phyloP scores from a whole-genome alignment of 2,888 invertebrate species.

The Loripinus fragilis region DNA sequence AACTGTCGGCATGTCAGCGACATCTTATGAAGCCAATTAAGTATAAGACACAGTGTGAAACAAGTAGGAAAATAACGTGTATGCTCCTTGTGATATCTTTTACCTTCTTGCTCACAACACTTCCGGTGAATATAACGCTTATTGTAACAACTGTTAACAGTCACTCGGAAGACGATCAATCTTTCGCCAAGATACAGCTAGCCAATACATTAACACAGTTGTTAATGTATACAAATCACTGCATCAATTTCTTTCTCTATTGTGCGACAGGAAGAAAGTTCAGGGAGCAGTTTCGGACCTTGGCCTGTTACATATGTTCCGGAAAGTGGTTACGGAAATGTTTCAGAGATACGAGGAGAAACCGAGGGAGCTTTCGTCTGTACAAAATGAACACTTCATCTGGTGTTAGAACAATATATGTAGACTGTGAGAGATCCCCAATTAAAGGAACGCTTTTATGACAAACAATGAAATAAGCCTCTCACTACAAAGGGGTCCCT shows the following conservation, averaged over 20 bases:
- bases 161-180: slow-evolving; percentile 34
- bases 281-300: slow-evolving; percentile 62
- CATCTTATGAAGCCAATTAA: slow-evolving; percentile 4
- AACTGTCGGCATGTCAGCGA: slow-evolving; percentile 29
- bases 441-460: slow-evolving; percentile 14
- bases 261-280: slow-evolving; percentile 76
- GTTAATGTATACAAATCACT: slow-evolving; percentile 81
- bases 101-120: slow-evolving; percentile 77
- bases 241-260: slow-evolving; percentile 79
- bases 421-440: slow-evolving; percentile 15
- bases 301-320: slow-evolving; percentile 44
- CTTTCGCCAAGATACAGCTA: slow-evolving; percentile 63
- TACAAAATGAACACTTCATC: slow-evolving; percentile 25
- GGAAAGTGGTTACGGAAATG: not conserved
- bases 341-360: not conserved
- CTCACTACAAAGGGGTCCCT: too few relatives aligned
- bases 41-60: slow-evolving; percentile 45
- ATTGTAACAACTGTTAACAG: slow-evolving; percentile 64
- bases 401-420: slow-evolving; percentile 16
- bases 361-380: slow-evolving; percentile 5
- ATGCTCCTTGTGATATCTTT: slow-evolving; percentile 80
- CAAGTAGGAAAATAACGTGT: slow-evolving; percentile 73
- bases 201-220: slow-evolving; percentile 73
- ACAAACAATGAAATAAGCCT: not conserved
- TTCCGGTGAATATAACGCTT: slow-evolving; percentile 76